These are phyloP conservation scores for Notamacropus eugenii DNA, from an alignment of 2,797 vertebrate species.

Conservation along the genomic window DNA sequence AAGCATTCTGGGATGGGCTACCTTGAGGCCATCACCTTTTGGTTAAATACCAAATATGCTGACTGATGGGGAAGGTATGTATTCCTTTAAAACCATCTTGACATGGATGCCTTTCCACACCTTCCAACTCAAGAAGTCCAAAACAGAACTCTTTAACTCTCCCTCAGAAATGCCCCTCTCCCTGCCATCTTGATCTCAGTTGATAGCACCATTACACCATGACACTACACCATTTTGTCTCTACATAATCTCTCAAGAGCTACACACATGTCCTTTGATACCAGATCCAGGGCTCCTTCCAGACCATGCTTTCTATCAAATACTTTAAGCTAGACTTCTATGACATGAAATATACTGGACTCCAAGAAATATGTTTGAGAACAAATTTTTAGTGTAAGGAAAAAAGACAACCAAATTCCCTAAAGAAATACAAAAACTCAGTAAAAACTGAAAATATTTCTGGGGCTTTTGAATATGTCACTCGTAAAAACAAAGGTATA, in stretches of 20 bases:
- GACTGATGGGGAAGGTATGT: neutral
- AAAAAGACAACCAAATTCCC: neutral
- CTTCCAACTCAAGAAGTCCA: neutral
- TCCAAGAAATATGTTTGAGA: slow-evolving; percentile 1
- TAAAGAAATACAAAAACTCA: slow-evolving; percentile 28
- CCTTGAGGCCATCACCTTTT: neutral
- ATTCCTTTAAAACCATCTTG: neutral
- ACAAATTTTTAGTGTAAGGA: neutral
- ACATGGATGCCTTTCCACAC: neutral
- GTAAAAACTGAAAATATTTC: slow-evolving; percentile 2
- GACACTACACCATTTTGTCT: neutral
- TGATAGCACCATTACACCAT: neutral
- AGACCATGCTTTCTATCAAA: slow-evolving; percentile 1
- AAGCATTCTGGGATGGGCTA: neutral
- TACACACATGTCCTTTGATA: neutral
- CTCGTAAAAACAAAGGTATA: slow-evolving; percentile 22
- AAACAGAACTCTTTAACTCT: neutral
- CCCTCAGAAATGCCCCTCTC: neutral
- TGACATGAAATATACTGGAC: neutral
- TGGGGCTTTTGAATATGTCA: slow-evolving; percentile 16
- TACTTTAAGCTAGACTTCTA: neutral
- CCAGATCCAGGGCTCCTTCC: neutral
- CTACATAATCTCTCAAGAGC: neutral
- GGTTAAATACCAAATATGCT: neutral
- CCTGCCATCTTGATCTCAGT: neutral